A percentile compares a stretch with the other conserved stretches of the same genome.
Evolutionary conservation across 2,888 invertebrate species (phyloP).

Genomic region (Corbicula japonica): DNA sequence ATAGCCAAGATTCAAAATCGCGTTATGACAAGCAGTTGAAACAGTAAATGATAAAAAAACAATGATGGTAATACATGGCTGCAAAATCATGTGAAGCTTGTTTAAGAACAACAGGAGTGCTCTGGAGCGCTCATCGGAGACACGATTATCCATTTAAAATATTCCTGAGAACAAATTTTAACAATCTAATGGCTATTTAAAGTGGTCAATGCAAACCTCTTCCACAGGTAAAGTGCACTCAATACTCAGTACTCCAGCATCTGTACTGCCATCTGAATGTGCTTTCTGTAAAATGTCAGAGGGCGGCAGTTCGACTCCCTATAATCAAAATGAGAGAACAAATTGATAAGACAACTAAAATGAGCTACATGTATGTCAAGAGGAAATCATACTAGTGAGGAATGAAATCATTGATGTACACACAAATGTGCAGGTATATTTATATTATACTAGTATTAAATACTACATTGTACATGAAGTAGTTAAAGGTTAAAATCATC

Average conservation of each 20-base stretch:
- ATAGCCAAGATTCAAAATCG: not conserved
- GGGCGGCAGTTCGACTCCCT: constrained; percentile 14
- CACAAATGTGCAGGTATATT: constrained; percentile 17
- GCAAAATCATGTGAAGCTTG: constrained; percentile 1
- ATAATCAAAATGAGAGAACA: constrained; percentile 3
- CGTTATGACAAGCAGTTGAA: constrained; percentile 1
- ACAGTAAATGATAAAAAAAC: constrained; percentile 2
- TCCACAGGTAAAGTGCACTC: constrained; percentile 18
- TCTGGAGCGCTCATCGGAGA: constrained; percentile 2
- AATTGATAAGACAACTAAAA: constrained; percentile 13
- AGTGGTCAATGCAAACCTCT: constrained; percentile 8
- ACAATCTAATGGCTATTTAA: constrained; percentile 7
- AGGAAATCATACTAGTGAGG: not conserved
- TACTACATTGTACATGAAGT: constrained; percentile 2
- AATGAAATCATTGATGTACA: constrained; percentile 11
- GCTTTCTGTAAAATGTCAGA: constrained; percentile 13
- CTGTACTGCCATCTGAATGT: constrained; percentile 18
- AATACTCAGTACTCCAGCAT: constrained; percentile 8
- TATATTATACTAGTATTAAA: constrained; percentile 3
- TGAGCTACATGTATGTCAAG: constrained; percentile 10
- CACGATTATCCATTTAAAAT: not conserved
- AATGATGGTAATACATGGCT: constrained; percentile 4
- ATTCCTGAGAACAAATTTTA: not conserved
- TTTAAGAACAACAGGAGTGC: constrained; percentile 2
- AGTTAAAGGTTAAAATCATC: constrained; percentile 11